Evolutionary conservation across 2,797 vertebrate species (phyloP).

Genomic region (Echiichthys vipera): DNA sequence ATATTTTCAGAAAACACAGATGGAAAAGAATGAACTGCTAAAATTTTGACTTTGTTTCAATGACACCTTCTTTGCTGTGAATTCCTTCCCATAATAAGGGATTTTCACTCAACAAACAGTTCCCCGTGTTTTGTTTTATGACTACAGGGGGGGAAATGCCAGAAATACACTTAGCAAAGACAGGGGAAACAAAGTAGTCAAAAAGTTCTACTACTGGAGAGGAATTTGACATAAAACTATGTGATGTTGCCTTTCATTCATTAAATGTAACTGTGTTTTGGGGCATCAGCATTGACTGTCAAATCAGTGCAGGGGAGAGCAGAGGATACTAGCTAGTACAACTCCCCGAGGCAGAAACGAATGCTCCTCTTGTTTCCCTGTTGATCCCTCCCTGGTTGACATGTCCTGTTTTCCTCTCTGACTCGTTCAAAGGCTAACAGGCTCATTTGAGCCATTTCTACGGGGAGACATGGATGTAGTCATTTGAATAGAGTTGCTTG

Average conservation of each 20-base stretch:
- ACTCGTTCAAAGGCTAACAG: constrained; percentile 79
- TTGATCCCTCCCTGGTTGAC: constrained; percentile 85
- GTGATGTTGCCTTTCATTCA: constrained; percentile 72
- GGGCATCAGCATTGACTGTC: constrained; percentile 75
- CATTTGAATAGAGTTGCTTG: constrained; percentile 80
- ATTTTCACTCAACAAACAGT: constrained; percentile 45
- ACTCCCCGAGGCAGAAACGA: constrained; percentile 80
- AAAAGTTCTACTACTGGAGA: constrained; percentile 58
- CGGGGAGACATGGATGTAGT: constrained; percentile 74
- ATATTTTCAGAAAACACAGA: constrained; percentile 73
- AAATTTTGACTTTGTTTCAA: constrained; percentile 58
- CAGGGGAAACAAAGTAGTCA: constrained; percentile 34
- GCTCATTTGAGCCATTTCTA: constrained; percentile 82
- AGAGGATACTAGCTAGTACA: constrained; percentile 67
- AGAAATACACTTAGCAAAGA: constrained; percentile 31
- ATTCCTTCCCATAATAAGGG: constrained; percentile 54
- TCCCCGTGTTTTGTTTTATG: constrained; percentile 6
- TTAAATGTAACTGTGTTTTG: constrained; percentile 65
- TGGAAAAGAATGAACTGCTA: constrained; percentile 63
- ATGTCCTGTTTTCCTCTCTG: constrained; percentile 79
- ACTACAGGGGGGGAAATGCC: background rate
- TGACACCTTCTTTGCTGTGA: constrained; percentile 55
- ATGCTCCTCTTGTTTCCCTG: constrained; percentile 81
- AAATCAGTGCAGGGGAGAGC: constrained; percentile 76
- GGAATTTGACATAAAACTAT: constrained; percentile 68